Percentiles rank a stretch among this genome's conserved stretches.
Conservation (phyloP, 1,140 invertebrate genomes). For the Drosophila sproati region DNA sequence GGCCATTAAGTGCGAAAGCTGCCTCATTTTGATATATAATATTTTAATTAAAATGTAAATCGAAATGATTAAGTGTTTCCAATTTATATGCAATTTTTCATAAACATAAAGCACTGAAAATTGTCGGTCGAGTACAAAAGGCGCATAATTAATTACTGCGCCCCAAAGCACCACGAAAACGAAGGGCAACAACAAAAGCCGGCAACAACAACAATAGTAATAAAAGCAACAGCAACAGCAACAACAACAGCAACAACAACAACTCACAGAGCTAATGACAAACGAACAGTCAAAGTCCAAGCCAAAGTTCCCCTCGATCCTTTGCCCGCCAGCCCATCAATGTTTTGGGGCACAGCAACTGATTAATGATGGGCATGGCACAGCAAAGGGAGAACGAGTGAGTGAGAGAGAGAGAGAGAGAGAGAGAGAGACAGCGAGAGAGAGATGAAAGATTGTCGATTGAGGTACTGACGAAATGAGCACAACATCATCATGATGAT, state of each 20-base stretch:
- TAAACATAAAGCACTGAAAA: slow-evolving; percentile 80
- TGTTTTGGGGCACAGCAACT: slow-evolving; percentile 44
- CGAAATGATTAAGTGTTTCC: slow-evolving; percentile 80
- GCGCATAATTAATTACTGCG: slow-evolving; percentile 77
- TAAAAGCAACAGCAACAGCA: too few species aligned
- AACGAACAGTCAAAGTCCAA: slow-evolving; percentile 47
- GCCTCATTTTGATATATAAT: slow-evolving; percentile 71
- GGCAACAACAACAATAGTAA: too few species aligned
- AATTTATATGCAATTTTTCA: slow-evolving; percentile 82
- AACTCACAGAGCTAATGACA: slow-evolving; percentile 62
- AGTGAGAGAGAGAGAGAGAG: slow-evolving; percentile 11
- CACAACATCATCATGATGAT: slow-evolving; percentile 80
- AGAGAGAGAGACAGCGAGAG: slow-evolving; percentile 12
- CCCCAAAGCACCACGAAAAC: slow-evolving; percentile 58
- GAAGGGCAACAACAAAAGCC: slow-evolving; percentile 40
- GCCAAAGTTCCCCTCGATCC: not conserved
- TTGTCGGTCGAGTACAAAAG: slow-evolving; percentile 80
- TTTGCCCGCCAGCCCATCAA: not conserved
- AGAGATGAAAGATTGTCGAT: slow-evolving; percentile 26
- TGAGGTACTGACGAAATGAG: slow-evolving; percentile 71
- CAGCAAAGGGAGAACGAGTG: slow-evolving; percentile 19
- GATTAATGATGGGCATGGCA: slow-evolving; percentile 74
- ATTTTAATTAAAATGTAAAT: slow-evolving; percentile 84
- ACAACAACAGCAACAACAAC: slow-evolving; percentile 29
- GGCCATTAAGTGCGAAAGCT: slow-evolving; percentile 19